Evolutionary conservation across 2,888 invertebrate genomes (phyloP).

Genomic region (Stenotaenia linearis): DNA sequence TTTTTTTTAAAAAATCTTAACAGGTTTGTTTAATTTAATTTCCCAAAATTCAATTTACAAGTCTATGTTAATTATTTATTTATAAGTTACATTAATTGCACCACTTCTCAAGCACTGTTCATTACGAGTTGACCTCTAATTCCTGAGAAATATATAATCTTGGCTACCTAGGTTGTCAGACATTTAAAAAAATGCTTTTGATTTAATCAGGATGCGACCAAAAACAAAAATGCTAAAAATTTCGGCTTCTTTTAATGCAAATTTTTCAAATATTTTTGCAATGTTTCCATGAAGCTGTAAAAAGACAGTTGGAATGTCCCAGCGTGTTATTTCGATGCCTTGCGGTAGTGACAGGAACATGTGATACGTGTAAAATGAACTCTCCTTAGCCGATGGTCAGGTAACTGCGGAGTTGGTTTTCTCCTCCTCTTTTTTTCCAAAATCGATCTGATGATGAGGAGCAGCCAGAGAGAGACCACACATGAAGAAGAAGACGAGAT

Average conservation of each 20-base stretch:
- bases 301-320: background rate
- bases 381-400: background rate
- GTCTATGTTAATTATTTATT: background rate
- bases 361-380: slow-evolving; percentile 5
- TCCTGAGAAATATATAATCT: background rate
- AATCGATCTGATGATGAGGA: background rate
- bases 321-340: background rate
- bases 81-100: background rate
- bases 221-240: too few species aligned
- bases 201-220: too few species aligned
- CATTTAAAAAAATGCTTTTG: too few species aligned
- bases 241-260: too few species aligned
- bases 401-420: background rate
- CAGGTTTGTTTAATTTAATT: background rate
- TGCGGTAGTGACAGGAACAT: background rate
- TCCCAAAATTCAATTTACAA: background rate
- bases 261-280: background rate
- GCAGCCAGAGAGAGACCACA: background rate
- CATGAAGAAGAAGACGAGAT: background rate
- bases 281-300: background rate
- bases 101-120: background rate
- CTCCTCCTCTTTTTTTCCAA: background rate
- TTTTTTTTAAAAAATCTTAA: background rate
- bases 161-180: too few species aligned
- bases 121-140: background rate